Evolutionary conservation across 2,888 invertebrate genomes (phyloP).

Genomic region (Teleiodes luculella): DNA sequence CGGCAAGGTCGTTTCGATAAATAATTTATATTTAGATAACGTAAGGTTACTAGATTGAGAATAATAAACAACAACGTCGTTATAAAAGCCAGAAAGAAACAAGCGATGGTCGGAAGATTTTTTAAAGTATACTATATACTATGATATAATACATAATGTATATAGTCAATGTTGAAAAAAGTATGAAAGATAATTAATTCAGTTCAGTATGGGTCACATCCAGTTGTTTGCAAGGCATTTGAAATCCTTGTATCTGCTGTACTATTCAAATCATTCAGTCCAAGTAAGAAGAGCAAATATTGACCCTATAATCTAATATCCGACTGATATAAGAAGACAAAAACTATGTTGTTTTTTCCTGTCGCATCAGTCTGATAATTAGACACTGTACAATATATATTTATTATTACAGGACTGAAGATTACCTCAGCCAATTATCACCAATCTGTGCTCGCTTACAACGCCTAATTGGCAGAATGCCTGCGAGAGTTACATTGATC

Average conservation of each 20-base stretch:
- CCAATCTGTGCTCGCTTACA: conserved; percentile 34
- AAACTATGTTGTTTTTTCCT: conserved; percentile 5
- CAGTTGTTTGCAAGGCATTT: conserved; percentile 34
- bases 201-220: conserved; percentile 48
- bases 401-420: conserved; percentile 19
- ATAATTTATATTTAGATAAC: conserved; percentile 4
- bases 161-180: conserved; percentile 48
- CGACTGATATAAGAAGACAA: conserved; percentile 12
- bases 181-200: conserved; percentile 35
- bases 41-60: not conserved
- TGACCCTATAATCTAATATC: not conserved
- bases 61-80: not conserved
- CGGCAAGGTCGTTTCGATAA: conserved; percentile 3
- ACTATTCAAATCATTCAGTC: not conserved
- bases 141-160: too few relatives aligned
- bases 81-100: conserved; percentile 35
- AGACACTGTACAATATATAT: conserved; percentile 8
- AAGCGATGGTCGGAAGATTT: conserved; percentile 34
- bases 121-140: conserved; percentile 25
- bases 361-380: conserved; percentile 12
- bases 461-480: conserved; percentile 53
- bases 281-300: not conserved
- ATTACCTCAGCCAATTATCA: conserved; percentile 42
- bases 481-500: conserved; percentile 31
- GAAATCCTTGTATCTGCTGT: not conserved